Evolutionary conservation across 2,113 vertebrate genomes (phyloP).

Genomic region (Globicephala melas): DNA sequence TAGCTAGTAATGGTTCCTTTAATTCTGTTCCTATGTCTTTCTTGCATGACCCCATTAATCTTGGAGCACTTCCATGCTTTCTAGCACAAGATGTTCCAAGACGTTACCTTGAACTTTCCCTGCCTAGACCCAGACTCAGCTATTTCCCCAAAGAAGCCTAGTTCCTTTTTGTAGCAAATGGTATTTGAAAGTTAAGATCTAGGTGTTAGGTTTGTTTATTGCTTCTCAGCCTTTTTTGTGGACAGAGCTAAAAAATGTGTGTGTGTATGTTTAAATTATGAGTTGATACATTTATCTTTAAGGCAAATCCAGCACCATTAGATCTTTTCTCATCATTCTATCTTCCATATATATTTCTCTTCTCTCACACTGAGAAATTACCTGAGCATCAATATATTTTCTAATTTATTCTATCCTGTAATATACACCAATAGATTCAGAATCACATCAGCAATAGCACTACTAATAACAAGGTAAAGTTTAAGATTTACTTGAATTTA

Average conservation of each 20-base stretch:
- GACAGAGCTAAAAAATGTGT: background rate
- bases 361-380: background rate
- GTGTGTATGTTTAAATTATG: background rate
- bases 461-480: background rate
- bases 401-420: background rate
- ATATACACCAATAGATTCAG: background rate
- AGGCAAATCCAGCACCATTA: background rate
- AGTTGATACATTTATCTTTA: background rate
- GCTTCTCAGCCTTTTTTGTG: background rate
- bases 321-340: background rate
- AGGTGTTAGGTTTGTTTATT: background rate
- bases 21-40: background rate
- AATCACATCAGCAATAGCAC: background rate
- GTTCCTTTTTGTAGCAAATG: background rate
- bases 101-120: background rate
- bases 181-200: background rate
- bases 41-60: background rate
- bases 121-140: background rate
- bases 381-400: background rate
- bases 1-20: background rate
- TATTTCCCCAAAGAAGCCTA: background rate
- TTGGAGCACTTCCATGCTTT: background rate
- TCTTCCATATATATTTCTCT: background rate
- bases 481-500: background rate
- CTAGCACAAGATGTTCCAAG: background rate